Percentiles rank a stretch among this genome's conserved stretches.
Evolutionary conservation across 2,113 vertebrate species (phyloP).

Genomic region (Paradoxurus hermaphroditus): DNA sequence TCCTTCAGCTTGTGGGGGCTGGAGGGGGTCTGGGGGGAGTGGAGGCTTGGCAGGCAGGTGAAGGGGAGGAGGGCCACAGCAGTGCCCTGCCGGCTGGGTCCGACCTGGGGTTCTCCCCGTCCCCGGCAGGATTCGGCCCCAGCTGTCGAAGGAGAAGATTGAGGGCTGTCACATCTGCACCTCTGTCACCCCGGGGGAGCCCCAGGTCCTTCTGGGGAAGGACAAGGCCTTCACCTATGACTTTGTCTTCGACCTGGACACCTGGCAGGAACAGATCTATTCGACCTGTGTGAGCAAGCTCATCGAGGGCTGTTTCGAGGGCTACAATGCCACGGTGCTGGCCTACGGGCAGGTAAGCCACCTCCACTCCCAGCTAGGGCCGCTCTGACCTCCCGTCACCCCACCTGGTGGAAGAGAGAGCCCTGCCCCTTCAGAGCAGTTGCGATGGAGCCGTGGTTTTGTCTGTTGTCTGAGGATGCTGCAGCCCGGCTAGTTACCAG

Average conservation of each 20-base stretch:
- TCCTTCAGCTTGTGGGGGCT: not conserved
- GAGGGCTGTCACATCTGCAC: constrained; percentile 98
- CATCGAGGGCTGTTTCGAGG: constrained; percentile 96
- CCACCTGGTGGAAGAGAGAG: accelerated
- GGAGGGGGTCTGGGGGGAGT: not conserved
- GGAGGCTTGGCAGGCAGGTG: not conserved
- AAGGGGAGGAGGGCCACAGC: accelerated
- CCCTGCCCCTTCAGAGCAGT: accelerated
- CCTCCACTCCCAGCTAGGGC: accelerated
- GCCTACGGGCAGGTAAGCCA: constrained; percentile 93
- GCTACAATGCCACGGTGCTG: constrained; percentile 97
- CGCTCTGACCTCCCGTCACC: not conserved
- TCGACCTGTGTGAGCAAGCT: constrained; percentile 90
- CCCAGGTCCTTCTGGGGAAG: constrained; percentile 93
- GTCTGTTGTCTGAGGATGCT: not conserved
- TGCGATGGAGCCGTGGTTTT: accelerated
- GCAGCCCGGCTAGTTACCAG: not conserved
- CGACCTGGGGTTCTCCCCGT: not conserved
- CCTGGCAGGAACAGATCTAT: constrained; percentile 92
- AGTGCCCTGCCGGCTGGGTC: not conserved
- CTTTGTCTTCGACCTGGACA: constrained; percentile 94
- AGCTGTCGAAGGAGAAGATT: constrained; percentile 97
- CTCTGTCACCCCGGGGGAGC: constrained; percentile 93
- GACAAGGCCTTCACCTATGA: constrained; percentile 99
- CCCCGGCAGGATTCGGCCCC: constrained; percentile 93